These are phyloP conservation scores for Heliconius himera DNA, from an alignment of 1,140 invertebrate genomes.

Conservation along the genomic window DNA sequence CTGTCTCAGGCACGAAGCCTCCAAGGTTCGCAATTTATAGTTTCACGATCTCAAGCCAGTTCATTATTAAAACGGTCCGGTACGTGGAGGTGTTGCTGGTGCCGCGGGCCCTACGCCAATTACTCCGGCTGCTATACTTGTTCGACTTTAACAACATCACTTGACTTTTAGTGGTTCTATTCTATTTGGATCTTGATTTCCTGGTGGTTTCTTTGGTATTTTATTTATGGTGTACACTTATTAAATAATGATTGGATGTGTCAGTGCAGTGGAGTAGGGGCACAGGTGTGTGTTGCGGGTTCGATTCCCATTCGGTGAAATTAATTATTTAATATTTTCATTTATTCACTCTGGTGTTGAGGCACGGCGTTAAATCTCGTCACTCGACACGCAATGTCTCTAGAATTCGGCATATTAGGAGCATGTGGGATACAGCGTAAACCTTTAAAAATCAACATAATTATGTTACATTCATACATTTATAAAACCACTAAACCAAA, in stretches of 20 bases:
- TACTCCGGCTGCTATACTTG: conserved; percentile 66
- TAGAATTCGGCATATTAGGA: too few relatives aligned
- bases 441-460: not conserved
- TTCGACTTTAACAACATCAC: conserved; percentile 67
- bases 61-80: conserved; percentile 81
- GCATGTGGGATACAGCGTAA: too few relatives aligned
- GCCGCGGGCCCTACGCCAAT: conserved; percentile 72
- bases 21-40: conserved; percentile 80
- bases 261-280: too few relatives aligned
- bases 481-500: not conserved
- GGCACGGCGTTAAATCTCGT: too few relatives aligned
- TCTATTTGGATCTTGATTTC: conserved; percentile 52
- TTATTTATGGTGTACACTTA: conserved; percentile 7
- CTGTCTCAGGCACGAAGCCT: conserved; percentile 79
- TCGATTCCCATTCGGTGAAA: too few relatives aligned
- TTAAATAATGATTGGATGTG: too few relatives aligned
- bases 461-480: not conserved
- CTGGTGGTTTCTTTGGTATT: conserved; percentile 36
- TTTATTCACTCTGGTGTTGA: too few relatives aligned
- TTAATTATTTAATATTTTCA: too few relatives aligned
- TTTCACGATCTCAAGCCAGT: conserved; percentile 78
- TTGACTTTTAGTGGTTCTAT: conserved; percentile 61
- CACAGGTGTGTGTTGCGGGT: too few relatives aligned
- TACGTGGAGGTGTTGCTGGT: conserved; percentile 77
- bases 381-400: too few relatives aligned